phyloP scores from a whole-genome alignment of 1,140 invertebrate species.

The Cotesia typhae region DNA sequence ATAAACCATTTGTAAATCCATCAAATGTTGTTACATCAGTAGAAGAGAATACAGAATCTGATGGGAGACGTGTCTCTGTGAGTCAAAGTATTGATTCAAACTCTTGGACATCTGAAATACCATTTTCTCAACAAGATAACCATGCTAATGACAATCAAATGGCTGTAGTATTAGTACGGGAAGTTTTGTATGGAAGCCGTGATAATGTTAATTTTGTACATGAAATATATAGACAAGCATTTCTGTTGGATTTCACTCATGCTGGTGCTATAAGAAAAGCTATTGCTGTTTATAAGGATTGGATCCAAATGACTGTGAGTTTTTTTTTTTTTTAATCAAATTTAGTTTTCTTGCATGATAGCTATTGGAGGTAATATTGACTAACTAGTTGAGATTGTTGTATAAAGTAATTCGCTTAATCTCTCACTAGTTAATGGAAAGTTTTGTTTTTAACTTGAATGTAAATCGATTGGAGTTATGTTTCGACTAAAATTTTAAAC shows the following conservation, averaged over 20 bases:
- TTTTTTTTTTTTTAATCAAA: no score
- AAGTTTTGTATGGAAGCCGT: slow-evolving; percentile 87
- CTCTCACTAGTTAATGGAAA: no score
- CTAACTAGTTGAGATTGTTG: no score
- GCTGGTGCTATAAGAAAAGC: slow-evolving; percentile 87
- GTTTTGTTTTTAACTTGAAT: no score
- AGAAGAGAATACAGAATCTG: slow-evolving; percentile 56
- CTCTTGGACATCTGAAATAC: slow-evolving; percentile 54
- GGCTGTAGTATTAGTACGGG: slow-evolving; percentile 75
- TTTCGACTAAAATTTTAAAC: no score
- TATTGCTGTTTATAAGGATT: slow-evolving; percentile 94
- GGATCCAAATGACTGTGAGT: slow-evolving; percentile 89
- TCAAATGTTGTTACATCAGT: slow-evolving; percentile 54
- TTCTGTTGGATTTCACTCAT: slow-evolving; percentile 88
- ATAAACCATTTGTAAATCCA: slow-evolving; percentile 60
- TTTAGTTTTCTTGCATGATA: no score
- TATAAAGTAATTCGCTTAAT: no score
- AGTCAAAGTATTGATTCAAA: slow-evolving; percentile 55
- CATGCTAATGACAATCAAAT: slow-evolving; percentile 52
- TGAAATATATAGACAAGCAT: slow-evolving; percentile 92
- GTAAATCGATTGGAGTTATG: no score
- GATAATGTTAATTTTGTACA: slow-evolving; percentile 96
- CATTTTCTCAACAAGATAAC: slow-evolving; percentile 49
- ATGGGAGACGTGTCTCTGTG: slow-evolving; percentile 59
- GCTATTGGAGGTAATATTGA: no score